A percentile compares a stretch with the other conserved stretches of the same genome.
phyloP scores from a whole-genome alignment of 2,888 invertebrate species.

The Himalopsyche tibetana region DNA sequence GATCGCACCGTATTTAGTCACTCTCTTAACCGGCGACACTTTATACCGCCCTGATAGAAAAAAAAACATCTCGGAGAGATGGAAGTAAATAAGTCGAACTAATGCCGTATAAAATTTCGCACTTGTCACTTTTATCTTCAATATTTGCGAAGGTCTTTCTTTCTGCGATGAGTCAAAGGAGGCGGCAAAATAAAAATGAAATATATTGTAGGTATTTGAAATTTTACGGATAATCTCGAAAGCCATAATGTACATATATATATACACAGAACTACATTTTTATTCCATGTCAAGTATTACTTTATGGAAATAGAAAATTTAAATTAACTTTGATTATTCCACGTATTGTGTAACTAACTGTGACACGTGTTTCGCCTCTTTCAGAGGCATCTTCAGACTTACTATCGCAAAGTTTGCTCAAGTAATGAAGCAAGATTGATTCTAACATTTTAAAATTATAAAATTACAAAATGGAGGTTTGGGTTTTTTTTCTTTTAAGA shows the following conservation, averaged over 20 bases:
- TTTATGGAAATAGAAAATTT: too few relatives aligned
- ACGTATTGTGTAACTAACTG: too few relatives aligned
- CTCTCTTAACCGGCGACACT: slow-evolving; percentile 22
- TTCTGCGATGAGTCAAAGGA: background rate
- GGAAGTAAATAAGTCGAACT: slow-evolving; percentile 22
- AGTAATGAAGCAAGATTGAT: too few relatives aligned
- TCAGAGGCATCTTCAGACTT: too few relatives aligned
- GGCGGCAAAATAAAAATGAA: background rate
- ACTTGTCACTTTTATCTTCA: slow-evolving; percentile 24
- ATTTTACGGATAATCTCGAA: background rate
- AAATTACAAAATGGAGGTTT: too few relatives aligned
- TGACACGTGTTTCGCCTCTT: too few relatives aligned
- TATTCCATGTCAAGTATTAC: too few relatives aligned
- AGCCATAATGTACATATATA: background rate
- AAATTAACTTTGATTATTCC: too few relatives aligned
- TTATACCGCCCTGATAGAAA: background rate
- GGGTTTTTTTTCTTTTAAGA: too few relatives aligned
- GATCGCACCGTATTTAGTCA: slow-evolving; percentile 7
- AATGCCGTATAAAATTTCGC: slow-evolving; percentile 34
- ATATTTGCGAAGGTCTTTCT: background rate
- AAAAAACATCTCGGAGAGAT: background rate
- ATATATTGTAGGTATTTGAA: background rate
- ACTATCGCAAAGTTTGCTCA: too few relatives aligned
- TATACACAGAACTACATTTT: background rate
- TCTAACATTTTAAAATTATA: too few relatives aligned